These are phyloP conservation scores for Drosophila repletoides DNA, from an alignment of 1,140 invertebrate species.

Conservation along the genomic window DNA sequence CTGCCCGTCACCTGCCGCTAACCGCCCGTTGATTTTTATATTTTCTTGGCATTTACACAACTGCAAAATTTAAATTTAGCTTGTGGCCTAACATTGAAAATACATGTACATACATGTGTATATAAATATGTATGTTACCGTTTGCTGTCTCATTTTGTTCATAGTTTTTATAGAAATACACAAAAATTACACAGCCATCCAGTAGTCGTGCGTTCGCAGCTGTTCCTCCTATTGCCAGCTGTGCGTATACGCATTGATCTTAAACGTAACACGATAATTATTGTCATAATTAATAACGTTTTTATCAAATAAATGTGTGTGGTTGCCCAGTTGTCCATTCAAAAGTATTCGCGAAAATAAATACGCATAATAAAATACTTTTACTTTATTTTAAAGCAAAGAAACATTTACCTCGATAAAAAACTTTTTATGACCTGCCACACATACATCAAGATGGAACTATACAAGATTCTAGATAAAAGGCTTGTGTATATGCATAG, in stretches of 20 bases:
- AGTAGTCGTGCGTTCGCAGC: conserved; percentile 1
- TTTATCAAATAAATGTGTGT: too few relatives aligned
- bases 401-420: not conserved
- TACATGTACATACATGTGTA: conserved; percentile 4
- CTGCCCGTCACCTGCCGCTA: not conserved
- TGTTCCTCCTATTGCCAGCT: conserved; percentile 18
- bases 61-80: conserved; percentile 55
- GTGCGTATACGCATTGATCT: conserved; percentile 53
- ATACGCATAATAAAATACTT: not conserved
- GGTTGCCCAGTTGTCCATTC: not conserved
- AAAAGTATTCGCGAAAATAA: not conserved
- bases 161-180: conserved; percentile 33
- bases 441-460: not conserved
- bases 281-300: too few relatives aligned
- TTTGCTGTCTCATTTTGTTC: conserved; percentile 58
- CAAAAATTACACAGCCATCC: not conserved
- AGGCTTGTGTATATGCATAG: too few relatives aligned
- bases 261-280: not conserved
- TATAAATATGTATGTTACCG: conserved; percentile 9
- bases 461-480: too few relatives aligned
- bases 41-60: conserved; percentile 57
- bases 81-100: conserved; percentile 70
- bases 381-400: too few relatives aligned
- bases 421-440: not conserved
- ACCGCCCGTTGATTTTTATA: conserved; percentile 48